These are phyloP conservation scores for Actinopyga echinites DNA, from an alignment of 53 echinoderm and acorn worm genomes.

Conservation along the genomic window DNA sequence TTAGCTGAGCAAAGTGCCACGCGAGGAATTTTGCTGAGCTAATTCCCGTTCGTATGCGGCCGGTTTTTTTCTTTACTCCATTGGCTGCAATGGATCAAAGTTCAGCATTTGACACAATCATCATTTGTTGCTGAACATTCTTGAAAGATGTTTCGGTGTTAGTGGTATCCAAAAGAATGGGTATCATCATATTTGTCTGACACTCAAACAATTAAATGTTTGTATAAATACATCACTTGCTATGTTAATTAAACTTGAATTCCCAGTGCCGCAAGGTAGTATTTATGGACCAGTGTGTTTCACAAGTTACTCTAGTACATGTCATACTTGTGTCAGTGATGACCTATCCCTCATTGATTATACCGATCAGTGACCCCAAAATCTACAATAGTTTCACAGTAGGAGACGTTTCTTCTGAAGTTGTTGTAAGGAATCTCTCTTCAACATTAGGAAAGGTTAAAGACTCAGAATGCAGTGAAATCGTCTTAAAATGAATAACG, in stretches of 20 bases:
- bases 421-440: too few species aligned
- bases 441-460: too few species aligned
- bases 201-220: neutral
- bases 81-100: conserved; percentile 21
- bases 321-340: neutral
- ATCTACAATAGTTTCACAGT: conserved; percentile 17
- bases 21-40: too few species aligned
- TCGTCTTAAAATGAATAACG: too few species aligned
- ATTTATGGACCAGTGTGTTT: conserved; percentile 37
- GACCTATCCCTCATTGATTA: conserved; percentile 18
- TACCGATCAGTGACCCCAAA: conserved; percentile 36
- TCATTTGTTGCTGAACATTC: conserved; percentile 8
- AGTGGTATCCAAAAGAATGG: neutral
- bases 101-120: conserved; percentile 26
- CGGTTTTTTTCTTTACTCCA: too few species aligned
- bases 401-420: neutral
- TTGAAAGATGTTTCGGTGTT: conserved; percentile 13
- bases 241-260: neutral
- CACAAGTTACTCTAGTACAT: conserved; percentile 14
- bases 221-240: conserved; percentile 5
- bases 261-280: conserved; percentile 20
- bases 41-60: too few species aligned
- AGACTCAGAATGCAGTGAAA: too few species aligned
- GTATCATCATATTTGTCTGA: conserved; percentile 19
- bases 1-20: too few species aligned